Evolutionary conservation across 2,113 vertebrate species (phyloP), one percentile per base, ranked within the genome.

Genomic region (Vidua macroura): DNA sequence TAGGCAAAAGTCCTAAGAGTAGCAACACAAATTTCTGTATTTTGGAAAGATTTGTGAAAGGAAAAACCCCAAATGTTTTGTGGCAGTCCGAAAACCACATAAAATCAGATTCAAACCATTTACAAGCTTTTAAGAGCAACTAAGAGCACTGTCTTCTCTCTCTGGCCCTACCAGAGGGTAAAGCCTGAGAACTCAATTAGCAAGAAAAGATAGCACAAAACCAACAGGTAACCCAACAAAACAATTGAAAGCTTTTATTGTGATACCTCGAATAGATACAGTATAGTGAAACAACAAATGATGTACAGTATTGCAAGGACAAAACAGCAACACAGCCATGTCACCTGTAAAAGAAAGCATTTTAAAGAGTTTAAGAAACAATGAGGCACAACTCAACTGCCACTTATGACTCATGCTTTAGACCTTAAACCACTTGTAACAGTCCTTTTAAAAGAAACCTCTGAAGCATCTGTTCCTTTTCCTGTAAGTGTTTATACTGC

Each of bases 241-340:
- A 97, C 95, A 95, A 97, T 27, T 98, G 98, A 98, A 99, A 98
- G 98, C 95, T 96, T 99, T 99, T 99, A 99, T 99, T 99, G 98
- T 99, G 98, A 98, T 99, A 99, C 98, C 98, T 97, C 96, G 82
- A 96, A 94, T 96, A 97, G 97, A 98, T 99, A 98, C 98, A 98
- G 98, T 98, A 98, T 98, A 98, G 98, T 99, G 98, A 98, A 98
- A 98, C 97, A 96, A 99, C 98, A 95, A 98, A 97, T 98, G 97
- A 98, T 98, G 98, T 98, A 98, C 97, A 97, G 97, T 97, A 97
- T 97, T 98, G 98, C 98, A 98, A 98, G 97, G 98, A 98, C 98
- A 98, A 96, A 99, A 98, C 98, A 96, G 95, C 96, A 97, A 96
- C 94, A 96, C 95, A 97, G 97, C 97, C 96, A 98, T 98, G 93